Evolutionary conservation across 1,140 invertebrate genomes (phyloP).

Genomic region (Lithobius niger): DNA sequence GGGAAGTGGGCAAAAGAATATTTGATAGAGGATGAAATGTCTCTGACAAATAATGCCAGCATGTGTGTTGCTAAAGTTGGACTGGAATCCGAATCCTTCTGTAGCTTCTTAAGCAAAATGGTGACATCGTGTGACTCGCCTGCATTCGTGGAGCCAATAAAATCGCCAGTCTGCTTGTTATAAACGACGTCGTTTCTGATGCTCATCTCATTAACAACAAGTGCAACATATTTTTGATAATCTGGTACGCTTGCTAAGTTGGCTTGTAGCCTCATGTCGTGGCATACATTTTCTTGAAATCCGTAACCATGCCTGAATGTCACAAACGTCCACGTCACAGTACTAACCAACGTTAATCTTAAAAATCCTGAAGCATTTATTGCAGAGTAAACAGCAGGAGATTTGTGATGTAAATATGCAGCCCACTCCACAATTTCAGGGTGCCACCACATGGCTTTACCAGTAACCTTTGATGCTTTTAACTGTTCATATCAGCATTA

Average conservation of each 20-base stretch:
- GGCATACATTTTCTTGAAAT: background rate
- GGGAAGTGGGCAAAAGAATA: slow-evolving; percentile 9
- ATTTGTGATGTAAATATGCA: background rate
- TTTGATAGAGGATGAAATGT: background rate
- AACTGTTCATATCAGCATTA: background rate
- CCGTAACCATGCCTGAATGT: background rate
- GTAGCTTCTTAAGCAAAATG: background rate
- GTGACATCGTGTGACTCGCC: background rate
- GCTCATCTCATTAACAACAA: background rate
- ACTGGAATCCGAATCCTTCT: background rate
- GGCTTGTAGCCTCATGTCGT: background rate
- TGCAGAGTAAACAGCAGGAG: background rate
- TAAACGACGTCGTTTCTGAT: background rate
- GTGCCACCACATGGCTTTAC: background rate
- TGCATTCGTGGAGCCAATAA: background rate
- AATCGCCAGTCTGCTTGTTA: background rate
- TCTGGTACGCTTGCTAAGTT: background rate
- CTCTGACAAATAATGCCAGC: slow-evolving; percentile 6
- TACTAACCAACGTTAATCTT: background rate
- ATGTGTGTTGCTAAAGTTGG: background rate
- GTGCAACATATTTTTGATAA: background rate
- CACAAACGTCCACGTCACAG: background rate
- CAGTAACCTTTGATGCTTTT: background rate
- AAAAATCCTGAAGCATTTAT: background rate
- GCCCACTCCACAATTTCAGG: background rate